phyloP scores from a whole-genome alignment of 2,888 invertebrate species.

The Rhagonycha fulva region DNA sequence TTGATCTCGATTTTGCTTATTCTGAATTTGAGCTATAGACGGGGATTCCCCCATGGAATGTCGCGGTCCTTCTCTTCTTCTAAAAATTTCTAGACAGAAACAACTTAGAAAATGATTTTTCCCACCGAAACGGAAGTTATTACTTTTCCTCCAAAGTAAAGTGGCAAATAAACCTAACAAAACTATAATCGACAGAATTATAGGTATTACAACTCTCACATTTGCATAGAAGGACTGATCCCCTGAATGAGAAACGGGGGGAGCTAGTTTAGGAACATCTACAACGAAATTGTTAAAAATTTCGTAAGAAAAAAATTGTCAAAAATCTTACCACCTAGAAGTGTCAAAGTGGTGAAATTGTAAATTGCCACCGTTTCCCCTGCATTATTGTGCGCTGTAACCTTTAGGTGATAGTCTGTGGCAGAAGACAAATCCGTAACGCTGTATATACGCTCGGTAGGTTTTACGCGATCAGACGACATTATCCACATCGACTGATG shows the following conservation, averaged over 20 bases:
- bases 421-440: slow-evolving; percentile 77
- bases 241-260: slow-evolving; percentile 69
- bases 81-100: slow-evolving; percentile 53
- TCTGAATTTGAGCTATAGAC: slow-evolving; percentile 77
- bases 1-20: slow-evolving; percentile 78
- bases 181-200: slow-evolving; percentile 69
- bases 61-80: slow-evolving; percentile 49
- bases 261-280: slow-evolving; percentile 67
- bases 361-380: slow-evolving; percentile 82
- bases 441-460: slow-evolving; percentile 80
- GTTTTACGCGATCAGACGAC: slow-evolving; percentile 80
- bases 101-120: neutral
- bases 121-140: slow-evolving; percentile 2
- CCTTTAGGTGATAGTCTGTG: slow-evolving; percentile 73
- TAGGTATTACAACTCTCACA: slow-evolving; percentile 65
- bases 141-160: slow-evolving; percentile 73
- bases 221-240: slow-evolving; percentile 69
- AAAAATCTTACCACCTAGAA: slow-evolving; percentile 69
- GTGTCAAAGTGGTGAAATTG: slow-evolving; percentile 81
- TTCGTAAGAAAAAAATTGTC: neutral
- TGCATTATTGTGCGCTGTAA: slow-evolving; percentile 85
- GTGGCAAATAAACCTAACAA: slow-evolving; percentile 70
- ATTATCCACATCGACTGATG: slow-evolving; percentile 75
- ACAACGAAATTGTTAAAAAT: slow-evolving; percentile 36
- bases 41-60: slow-evolving; percentile 72